Evolutionary conservation across 1,140 invertebrate species (phyloP).

Genomic region (Scaptodrosophila lebanonensis): DNA sequence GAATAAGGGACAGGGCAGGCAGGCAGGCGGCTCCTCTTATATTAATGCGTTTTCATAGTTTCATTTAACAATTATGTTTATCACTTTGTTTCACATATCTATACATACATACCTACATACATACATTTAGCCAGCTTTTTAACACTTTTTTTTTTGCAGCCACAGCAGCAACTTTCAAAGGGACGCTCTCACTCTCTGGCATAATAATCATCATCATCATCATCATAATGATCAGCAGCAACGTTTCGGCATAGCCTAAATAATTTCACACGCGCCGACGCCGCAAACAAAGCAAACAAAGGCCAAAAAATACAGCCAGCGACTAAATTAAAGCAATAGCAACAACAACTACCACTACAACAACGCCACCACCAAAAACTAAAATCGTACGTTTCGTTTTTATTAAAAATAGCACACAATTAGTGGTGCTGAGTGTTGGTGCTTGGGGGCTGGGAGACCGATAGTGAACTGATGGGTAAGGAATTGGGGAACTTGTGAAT

Average conservation of each 20-base stretch:
- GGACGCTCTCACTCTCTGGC: slow-evolving; percentile 6
- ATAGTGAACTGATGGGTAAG: too few species aligned
- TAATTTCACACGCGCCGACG: slow-evolving; percentile 64
- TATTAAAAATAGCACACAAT: slow-evolving; percentile 66
- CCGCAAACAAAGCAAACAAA: slow-evolving; percentile 16
- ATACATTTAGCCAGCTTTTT: too few species aligned
- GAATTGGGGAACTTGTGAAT: too few species aligned
- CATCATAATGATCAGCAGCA: slow-evolving; percentile 59
- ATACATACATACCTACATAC: too few species aligned
- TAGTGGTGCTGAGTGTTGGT: slow-evolving; percentile 57
- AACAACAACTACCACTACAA: too few species aligned
- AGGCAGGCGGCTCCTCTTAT: too few species aligned
- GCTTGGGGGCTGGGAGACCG: too few species aligned
- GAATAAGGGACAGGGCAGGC: too few species aligned
- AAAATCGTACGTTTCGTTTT: slow-evolving; percentile 50
- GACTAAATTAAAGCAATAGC: slow-evolving; percentile 36
- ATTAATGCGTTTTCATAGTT: too few species aligned
- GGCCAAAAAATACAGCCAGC: slow-evolving; percentile 9
- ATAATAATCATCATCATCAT: slow-evolving; percentile 64
- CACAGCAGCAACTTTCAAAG: too few species aligned
- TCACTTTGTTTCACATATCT: too few species aligned
- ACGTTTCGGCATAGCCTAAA: slow-evolving; percentile 53
- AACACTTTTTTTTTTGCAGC: slow-evolving; percentile 14
- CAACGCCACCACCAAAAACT: slow-evolving; percentile 7
- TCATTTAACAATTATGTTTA: too few species aligned